Base-by-base conservation (phyloP, 2,797 vertebrate genomes). In the Tauraco hartlaubi region DNA sequence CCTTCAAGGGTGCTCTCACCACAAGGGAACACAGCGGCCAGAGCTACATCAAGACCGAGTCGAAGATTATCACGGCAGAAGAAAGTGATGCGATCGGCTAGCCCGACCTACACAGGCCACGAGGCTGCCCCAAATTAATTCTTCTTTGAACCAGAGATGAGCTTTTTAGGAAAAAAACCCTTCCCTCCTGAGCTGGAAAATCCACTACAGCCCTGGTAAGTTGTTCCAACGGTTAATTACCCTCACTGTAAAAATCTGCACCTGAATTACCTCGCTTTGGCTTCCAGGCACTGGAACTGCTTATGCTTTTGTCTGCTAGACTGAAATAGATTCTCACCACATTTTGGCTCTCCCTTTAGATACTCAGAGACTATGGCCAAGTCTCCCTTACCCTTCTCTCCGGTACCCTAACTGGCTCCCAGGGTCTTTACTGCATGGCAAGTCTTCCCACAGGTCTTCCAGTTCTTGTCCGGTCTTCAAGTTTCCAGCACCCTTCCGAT, bases 1-100 rank as follows among this genome's bases (percentile, higher is more conserved):
- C 54, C 51, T 55, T 68, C 0, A 0, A 56, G 66, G 77, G 59
- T 9, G 61, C 26, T 76, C 69, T 58, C 62, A 35, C 28, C 0
- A 5, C 55, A 16, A 74, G n/a, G 49, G 35, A 91, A 62, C 0
- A 6, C 80, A 69, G 39, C 8, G 2, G n/a, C 22, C 58, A 54
- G 61, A 74, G 67, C 64, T 55, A 35, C 9, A 3, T 2, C 0
- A 0, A 21, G 76, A 68, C 0, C 0, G 31, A 1, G 37, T 5
- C 3, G 9, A 48, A 68, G 83, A 81, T 22, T 23, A 51, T 21
- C 58, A 33, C 0, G 0, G 76, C 5, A 83, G 64, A 43, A 85
- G 75, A 71, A 88, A 82, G 35, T 9, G 0, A 26, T 0, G 9
- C 1, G 0, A 37, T 18, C 0, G 0, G n/a, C 55, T 35, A 18